Evolutionary conservation across 1,140 invertebrate genomes (phyloP).

Genomic region (Maniola jurtina): DNA sequence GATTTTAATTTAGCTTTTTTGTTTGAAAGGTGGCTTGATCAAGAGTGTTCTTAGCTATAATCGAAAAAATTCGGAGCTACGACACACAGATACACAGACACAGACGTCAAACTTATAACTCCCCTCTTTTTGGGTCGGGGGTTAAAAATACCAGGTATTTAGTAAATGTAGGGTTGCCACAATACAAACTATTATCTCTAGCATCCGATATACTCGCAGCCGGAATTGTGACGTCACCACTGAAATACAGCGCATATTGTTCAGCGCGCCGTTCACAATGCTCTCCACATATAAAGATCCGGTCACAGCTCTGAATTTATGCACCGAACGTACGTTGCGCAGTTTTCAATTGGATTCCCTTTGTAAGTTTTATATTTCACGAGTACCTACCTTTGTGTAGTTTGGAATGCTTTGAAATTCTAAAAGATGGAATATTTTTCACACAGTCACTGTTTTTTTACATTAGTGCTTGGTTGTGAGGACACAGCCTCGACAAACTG

Average conservation of each 20-base stretch:
- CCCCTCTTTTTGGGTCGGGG: too few species aligned
- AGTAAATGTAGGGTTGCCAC: neutral
- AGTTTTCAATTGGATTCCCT: constrained; percentile 8
- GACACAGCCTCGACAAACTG: too few species aligned
- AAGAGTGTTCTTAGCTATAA: too few species aligned
- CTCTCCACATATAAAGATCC: constrained; percentile 22
- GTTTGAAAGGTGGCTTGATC: too few species aligned
- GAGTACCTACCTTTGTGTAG: neutral
- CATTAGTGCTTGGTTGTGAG: too few species aligned
- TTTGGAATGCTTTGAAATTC: neutral
- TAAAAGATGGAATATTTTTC: neutral
- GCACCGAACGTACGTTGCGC: constrained; percentile 7
- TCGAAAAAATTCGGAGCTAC: too few species aligned
- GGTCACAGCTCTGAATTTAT: constrained; percentile 28
- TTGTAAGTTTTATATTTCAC: constrained; percentile 12
- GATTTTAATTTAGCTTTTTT: too few species aligned
- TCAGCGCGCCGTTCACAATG: constrained; percentile 21
- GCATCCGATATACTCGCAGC: constrained; percentile 7
- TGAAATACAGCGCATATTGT: constrained; percentile 31
- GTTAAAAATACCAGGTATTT: too few species aligned
- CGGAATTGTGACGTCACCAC: constrained; percentile 18
- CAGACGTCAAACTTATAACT: too few species aligned
- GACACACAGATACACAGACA: too few species aligned
- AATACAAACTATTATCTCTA: constrained; percentile 2
- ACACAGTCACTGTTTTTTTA: too few species aligned